phyloP scores from a whole-genome alignment of 2,888 invertebrate genomes.

The Tupiocoris notatus region DNA sequence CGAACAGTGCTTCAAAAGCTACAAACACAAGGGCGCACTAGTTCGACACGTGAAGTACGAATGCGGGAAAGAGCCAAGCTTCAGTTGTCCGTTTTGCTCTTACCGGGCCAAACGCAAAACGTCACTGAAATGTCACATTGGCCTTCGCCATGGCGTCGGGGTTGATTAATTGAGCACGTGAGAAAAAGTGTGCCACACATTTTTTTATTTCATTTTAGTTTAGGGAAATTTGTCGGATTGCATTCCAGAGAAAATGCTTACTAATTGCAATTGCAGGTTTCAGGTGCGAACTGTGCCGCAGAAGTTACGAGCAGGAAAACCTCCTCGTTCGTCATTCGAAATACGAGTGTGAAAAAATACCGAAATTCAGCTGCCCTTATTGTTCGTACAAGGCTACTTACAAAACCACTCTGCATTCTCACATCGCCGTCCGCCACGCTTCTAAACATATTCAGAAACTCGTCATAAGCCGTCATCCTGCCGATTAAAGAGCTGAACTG shows the following conservation, averaged over 20 bases:
- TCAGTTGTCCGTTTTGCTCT: constrained; percentile 47
- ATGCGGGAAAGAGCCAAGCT: too few species aligned
- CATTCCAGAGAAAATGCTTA: too few species aligned
- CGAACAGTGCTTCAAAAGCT: constrained; percentile 36
- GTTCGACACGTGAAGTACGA: constrained; percentile 50
- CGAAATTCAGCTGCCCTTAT: not conserved
- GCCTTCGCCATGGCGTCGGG: too few species aligned
- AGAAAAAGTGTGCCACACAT: too few species aligned
- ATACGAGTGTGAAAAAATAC: constrained; percentile 18
- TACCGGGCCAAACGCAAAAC: constrained; percentile 48
- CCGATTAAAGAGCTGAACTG: too few species aligned
- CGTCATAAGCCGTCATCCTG: too few species aligned
- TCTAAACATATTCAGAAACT: too few species aligned
- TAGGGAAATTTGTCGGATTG: too few species aligned
- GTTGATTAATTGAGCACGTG: too few species aligned
- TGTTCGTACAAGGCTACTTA: constrained; percentile 2
- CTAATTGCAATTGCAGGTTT: not conserved
- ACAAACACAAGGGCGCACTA: constrained; percentile 43
- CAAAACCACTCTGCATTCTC: not conserved
- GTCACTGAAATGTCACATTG: too few species aligned
- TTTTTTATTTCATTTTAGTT: too few species aligned
- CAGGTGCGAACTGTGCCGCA: not conserved
- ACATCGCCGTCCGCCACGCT: not conserved
- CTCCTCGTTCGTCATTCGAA: not conserved
- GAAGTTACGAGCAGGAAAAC: not conserved